Base-by-base conservation (phyloP, 2,797 vertebrate species). In the Spondyliosoma cantharus region DNA sequence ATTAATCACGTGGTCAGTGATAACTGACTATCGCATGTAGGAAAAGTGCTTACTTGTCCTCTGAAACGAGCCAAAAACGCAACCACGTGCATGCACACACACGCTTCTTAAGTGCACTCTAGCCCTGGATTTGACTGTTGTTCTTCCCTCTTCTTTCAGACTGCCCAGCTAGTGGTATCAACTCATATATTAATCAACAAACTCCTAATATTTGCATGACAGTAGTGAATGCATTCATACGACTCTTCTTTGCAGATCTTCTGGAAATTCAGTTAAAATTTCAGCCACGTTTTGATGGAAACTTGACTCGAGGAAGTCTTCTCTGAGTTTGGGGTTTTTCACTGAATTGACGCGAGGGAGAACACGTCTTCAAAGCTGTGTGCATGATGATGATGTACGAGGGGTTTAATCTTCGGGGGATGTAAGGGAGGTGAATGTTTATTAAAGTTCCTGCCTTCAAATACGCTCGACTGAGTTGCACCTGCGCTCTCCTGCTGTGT, bases 371-470 rank as follows among this genome's bases (percentile, higher is more conserved):
- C 65, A 71, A 50, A 60, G 48, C 50, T 64, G 46, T 45, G 57
- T 19, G 22, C 17, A 3, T 57, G 29, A 50, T 29, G n/a, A 73
- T 29, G n/a, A 73, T 37, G 49, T 49, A 32, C 2, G 4, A 48
- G 8, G 60, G 45, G 67, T 77, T 76, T 69, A 52, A 54, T 60
- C 54, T 56, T 32, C 29, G 11, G 76, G 78, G 68, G 52, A 64
- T 48, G 16, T 29, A 14, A 49, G 4, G 12, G 53, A 78, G 52
- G 48, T 62, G 56, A 81, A 56, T 68, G 56, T 75, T 83, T 74
- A 71, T 60, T 78, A 67, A 76, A 85, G 25, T 59, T 79, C 20
- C 32, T 22, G 11, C 63, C 82, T 82, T 73, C 48, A 84, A 87
- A 72, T 48, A 49, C 11, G n/a, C 50, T 70, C 1, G 15, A 42